These are phyloP conservation scores for Phasia obesa DNA, from an alignment of 2,888 invertebrate genomes.

Conservation along the genomic window DNA sequence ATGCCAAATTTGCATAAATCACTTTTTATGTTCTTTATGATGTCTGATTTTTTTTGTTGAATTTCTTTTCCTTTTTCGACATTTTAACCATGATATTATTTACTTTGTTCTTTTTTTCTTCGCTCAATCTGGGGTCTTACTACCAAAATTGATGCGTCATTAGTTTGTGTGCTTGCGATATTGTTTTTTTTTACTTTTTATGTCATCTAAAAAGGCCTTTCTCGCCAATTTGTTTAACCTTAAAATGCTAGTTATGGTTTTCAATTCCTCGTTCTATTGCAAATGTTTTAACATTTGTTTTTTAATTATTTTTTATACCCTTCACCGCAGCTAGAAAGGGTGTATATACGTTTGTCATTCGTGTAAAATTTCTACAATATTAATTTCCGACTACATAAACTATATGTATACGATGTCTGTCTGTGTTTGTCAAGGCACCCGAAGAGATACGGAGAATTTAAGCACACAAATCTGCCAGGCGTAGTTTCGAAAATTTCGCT, in stretches of 20 bases:
- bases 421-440: no score
- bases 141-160: constrained; percentile 44
- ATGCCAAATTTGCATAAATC: constrained; percentile 66
- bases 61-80: constrained; percentile 17
- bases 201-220: constrained; percentile 52
- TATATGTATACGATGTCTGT: no score
- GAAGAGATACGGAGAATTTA: no score
- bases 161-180: constrained; percentile 21
- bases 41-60: constrained; percentile 12
- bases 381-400: no score
- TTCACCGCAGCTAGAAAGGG: no score
- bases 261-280: constrained; percentile 46
- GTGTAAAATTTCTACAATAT: no score
- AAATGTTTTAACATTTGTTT: no score
- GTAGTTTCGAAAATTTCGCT: no score
- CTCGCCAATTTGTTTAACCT: constrained; percentile 35
- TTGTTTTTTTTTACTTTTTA: constrained; percentile 17
- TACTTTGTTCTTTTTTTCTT: no score
- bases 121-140: neutral
- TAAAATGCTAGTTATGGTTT: constrained; percentile 1
- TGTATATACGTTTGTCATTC: no score
- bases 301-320: no score
- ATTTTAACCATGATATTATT: constrained; percentile 49
- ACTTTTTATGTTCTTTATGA: constrained; percentile 31
- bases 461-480: no score